Evolutionary conservation across 2,888 invertebrate genomes (phyloP).

Genomic region (Polymixis flavicincta): DNA sequence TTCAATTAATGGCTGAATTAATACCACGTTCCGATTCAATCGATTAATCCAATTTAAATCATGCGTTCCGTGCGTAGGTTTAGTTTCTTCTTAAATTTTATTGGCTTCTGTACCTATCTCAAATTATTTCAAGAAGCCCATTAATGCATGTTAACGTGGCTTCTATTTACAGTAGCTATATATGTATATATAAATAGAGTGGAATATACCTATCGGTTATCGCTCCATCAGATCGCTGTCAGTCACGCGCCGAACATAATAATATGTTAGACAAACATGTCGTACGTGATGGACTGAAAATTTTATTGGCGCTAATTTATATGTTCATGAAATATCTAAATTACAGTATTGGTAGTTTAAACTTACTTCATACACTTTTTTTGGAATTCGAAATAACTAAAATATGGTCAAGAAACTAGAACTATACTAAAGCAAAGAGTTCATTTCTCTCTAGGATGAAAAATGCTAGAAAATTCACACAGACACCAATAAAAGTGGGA

Average conservation of each 20-base stretch:
- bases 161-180: slow-evolving; percentile 13
- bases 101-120: neutral
- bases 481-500: neutral
- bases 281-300: slow-evolving; percentile 24
- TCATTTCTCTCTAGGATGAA: neutral
- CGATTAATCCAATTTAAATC: neutral
- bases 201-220: slow-evolving; percentile 36
- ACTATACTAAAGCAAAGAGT: neutral
- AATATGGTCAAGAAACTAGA: neutral
- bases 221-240: slow-evolving; percentile 24
- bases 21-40: neutral
- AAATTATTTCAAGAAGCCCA: slow-evolving; percentile 7
- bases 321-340: slow-evolving; percentile 2
- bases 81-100: neutral
- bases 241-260: slow-evolving; percentile 36
- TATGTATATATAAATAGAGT: neutral
- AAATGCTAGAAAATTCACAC: slow-evolving; percentile 7
- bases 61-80: neutral
- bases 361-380: no score
- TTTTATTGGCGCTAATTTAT: slow-evolving; percentile 3
- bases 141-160: neutral
- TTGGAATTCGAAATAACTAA: neutral
- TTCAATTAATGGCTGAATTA: neutral
- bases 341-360: neutral
- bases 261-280: slow-evolving; percentile 24